A percentile compares a stretch with the other conserved stretches of the same genome.
These are phyloP conservation scores for Tetramorium bicarinatum DNA, from an alignment of 2,888 invertebrate species.

Conservation along the genomic window DNA sequence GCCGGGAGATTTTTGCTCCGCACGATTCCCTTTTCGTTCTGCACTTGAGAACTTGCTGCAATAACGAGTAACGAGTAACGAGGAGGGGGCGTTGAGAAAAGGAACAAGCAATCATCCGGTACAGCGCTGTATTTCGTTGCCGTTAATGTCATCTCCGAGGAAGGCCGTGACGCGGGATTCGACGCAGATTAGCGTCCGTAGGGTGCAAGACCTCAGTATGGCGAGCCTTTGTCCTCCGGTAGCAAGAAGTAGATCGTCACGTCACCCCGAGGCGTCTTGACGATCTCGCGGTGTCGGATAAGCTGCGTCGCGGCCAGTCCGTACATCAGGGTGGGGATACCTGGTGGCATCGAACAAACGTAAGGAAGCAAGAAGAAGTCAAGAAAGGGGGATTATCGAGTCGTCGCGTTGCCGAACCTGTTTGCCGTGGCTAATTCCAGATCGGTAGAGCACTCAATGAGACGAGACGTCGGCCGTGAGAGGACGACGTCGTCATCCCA, in stretches of 20 bases:
- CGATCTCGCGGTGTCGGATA: constrained; percentile 93
- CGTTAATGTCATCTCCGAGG: constrained; percentile 1
- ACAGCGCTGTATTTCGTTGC: not conserved
- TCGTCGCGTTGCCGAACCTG: constrained; percentile 18
- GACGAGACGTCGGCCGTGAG: constrained; percentile 45
- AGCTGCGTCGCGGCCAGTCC: constrained; percentile 95
- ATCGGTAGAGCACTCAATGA: constrained; percentile 60
- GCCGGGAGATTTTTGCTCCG: not conserved
- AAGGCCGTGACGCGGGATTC: not conserved
- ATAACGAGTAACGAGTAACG: not conserved
- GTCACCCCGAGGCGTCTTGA: constrained; percentile 90
- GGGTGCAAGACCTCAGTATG: constrained; percentile 86
- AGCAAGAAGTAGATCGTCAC: constrained; percentile 96
- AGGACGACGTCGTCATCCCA: constrained; percentile 36
- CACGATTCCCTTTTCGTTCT: not conserved
- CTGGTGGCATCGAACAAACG: constrained; percentile 86
- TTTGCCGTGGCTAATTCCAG: constrained; percentile 43
- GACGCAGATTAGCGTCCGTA: constrained; percentile 27
- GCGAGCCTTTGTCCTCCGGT: constrained; percentile 95
- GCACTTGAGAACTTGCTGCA: not conserved
- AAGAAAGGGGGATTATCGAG: constrained; percentile 47
- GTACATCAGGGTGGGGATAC: constrained; percentile 96
- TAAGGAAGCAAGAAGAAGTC: constrained; percentile 42
- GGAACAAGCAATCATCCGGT: not conserved
- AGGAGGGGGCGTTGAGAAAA: constrained; percentile 6